Percentiles rank a stretch among this genome's conserved stretches.
These are phyloP conservation scores for Sander vitreus DNA, from an alignment of 2,113 vertebrate species.

Conservation along the genomic window DNA sequence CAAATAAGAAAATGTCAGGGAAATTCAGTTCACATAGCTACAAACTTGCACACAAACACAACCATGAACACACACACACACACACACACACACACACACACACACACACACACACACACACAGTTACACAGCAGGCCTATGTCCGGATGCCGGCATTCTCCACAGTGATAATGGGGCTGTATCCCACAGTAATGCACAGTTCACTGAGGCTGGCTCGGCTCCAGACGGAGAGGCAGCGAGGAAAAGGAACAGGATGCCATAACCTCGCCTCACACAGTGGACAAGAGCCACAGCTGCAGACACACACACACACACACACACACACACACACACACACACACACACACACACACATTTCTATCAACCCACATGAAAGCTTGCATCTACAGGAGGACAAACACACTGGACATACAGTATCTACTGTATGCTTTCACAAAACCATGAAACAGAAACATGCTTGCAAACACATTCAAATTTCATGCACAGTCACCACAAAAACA, in stretches of 20 bases:
- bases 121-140: slow-evolving; percentile 31
- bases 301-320: slow-evolving; percentile 41
- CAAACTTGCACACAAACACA: neutral
- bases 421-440: neutral
- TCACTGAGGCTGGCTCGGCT: slow-evolving; percentile 64
- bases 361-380: slow-evolving; percentile 59
- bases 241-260: slow-evolving; percentile 79
- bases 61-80: neutral
- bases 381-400: neutral
- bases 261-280: slow-evolving; percentile 65
- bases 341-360: slow-evolving; percentile 23
- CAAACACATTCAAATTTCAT: neutral
- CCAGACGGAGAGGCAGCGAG: slow-evolving; percentile 71
- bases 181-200: slow-evolving; percentile 68
- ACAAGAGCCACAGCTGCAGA: slow-evolving; percentile 74
- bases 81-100: slow-evolving; percentile 23
- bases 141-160: slow-evolving; percentile 63
- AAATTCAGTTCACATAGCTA: neutral
- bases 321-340: slow-evolving; percentile 30
- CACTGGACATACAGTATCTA: neutral
- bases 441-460: neutral
- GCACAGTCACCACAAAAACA: neutral
- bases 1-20: neutral
- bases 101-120: slow-evolving; percentile 16
- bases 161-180: slow-evolving; percentile 65